A percentile compares a stretch with the other conserved stretches of the same genome.
Conservation (phyloP, 2,113 vertebrate species). For the Tragelaphus buxtoni region DNA sequence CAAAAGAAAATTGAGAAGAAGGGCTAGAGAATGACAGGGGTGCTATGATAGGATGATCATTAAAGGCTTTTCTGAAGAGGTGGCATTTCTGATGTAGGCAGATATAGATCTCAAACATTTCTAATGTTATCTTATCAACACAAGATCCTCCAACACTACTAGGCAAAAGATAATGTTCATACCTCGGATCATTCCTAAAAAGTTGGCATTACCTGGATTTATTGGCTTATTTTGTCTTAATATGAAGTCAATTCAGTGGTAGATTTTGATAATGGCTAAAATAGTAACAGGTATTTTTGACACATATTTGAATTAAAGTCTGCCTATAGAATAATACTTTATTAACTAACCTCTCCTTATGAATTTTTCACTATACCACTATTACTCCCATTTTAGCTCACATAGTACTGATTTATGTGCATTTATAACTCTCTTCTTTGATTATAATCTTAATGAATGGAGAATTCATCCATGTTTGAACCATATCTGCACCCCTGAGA, state of each 20-base stretch:
- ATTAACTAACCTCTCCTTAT: not conserved
- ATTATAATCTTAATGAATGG: not conserved
- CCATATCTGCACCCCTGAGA: not conserved
- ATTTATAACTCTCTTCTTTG: not conserved
- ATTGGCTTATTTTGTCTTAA: not conserved
- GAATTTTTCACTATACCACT: not conserved
- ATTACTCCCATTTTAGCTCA: not conserved
- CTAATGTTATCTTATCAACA: not conserved
- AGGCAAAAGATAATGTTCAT: not conserved
- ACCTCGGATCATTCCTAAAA: not conserved
- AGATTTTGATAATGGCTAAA: not conserved
- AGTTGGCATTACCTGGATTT: not conserved
- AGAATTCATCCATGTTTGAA: not conserved
- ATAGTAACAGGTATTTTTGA: not conserved
- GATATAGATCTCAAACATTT: not conserved
- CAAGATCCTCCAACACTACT: not conserved
- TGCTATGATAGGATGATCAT: not conserved
- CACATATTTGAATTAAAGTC: not conserved
- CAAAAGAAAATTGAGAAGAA: not conserved
- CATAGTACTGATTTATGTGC: not conserved
- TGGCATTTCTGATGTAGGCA: not conserved
- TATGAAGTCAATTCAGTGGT: not conserved
- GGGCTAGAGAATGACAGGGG: not conserved
- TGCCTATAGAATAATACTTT: not conserved
- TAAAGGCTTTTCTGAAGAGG: not conserved